Evolutionary conservation across 2,797 vertebrate species (phyloP).

Genomic region (Aplochiton taeniatus): DNA sequence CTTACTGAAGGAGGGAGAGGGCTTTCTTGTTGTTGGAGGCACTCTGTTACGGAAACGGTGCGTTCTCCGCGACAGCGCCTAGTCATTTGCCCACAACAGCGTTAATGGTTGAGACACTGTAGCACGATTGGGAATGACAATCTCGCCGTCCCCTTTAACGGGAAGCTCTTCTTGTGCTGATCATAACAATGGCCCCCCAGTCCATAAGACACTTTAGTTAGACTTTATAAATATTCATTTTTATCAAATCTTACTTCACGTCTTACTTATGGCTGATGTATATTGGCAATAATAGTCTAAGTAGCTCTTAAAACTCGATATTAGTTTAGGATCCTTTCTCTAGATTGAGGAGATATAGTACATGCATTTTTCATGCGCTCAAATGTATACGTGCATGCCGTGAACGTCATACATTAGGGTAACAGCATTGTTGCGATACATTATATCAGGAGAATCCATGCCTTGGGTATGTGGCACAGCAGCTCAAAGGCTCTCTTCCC

Average conservation of each 20-base stretch:
- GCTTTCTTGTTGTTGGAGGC: background rate
- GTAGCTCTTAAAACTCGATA: constrained; percentile 58
- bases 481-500: constrained; percentile 31
- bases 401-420: constrained; percentile 73
- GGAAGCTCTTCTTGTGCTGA: constrained; percentile 38
- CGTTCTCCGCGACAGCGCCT: constrained; percentile 11
- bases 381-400: constrained; percentile 48
- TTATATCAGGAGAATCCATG: constrained; percentile 58
- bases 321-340: constrained; percentile 67
- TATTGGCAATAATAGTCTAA: constrained; percentile 56
- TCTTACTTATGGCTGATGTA: constrained; percentile 44
- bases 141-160: constrained; percentile 38
- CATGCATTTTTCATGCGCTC: constrained; percentile 60
- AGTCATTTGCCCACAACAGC: constrained; percentile 20
- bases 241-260: constrained; percentile 37
- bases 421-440: constrained; percentile 67
- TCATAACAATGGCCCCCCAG: constrained; percentile 33
- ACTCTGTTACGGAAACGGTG: constrained; percentile 11
- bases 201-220: constrained; percentile 45
- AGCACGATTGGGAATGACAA: constrained; percentile 13
- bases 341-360: constrained; percentile 41
- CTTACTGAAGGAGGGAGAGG: constrained; percentile 17
- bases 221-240: constrained; percentile 55
- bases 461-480: constrained; percentile 52
- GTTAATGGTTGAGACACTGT: constrained; percentile 27